phyloP scores from a whole-genome alignment of 2,888 invertebrate species.

The Elysia crispata region DNA sequence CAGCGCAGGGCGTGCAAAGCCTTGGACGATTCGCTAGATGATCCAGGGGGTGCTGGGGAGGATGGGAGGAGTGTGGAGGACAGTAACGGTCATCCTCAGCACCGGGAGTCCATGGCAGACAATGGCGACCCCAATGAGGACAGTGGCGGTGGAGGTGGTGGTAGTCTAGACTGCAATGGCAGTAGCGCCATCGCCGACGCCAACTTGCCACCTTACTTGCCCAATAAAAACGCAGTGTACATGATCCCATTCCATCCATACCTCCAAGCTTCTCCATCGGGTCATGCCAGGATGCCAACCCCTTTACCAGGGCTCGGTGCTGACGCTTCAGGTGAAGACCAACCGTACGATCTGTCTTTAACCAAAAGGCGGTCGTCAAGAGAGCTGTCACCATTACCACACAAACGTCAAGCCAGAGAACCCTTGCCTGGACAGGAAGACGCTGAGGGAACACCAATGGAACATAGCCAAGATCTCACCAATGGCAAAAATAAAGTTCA shows the following conservation, averaged over 20 bases:
- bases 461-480: too few relatives aligned
- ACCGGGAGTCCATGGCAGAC: constrained; percentile 63
- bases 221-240: constrained; percentile 75
- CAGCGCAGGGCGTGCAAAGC: constrained; percentile 86
- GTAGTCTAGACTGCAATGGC: neutral
- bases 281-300: constrained; percentile 7
- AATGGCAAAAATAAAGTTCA: too few relatives aligned
- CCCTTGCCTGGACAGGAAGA: neutral
- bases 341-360: constrained; percentile 52
- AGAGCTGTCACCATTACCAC: neutral
- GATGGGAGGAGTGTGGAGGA: constrained; percentile 35
- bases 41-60: constrained; percentile 63
- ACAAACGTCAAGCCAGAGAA: neutral
- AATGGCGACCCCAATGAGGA: constrained; percentile 62
- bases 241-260: constrained; percentile 71
- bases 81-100: too few relatives aligned
- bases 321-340: constrained; percentile 44
- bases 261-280: constrained; percentile 43
- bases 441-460: neutral
- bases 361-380: constrained; percentile 36
- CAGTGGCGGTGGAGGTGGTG: constrained; percentile 13
- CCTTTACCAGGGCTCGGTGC: constrained; percentile 47
- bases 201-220: constrained; percentile 66
- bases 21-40: constrained; percentile 67
- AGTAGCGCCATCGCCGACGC: constrained; percentile 25